Evolutionary conservation across 2,888 invertebrate genomes (phyloP), one percentile per base, ranked within the genome.

Genomic region (Oxytorus armatus): DNA sequence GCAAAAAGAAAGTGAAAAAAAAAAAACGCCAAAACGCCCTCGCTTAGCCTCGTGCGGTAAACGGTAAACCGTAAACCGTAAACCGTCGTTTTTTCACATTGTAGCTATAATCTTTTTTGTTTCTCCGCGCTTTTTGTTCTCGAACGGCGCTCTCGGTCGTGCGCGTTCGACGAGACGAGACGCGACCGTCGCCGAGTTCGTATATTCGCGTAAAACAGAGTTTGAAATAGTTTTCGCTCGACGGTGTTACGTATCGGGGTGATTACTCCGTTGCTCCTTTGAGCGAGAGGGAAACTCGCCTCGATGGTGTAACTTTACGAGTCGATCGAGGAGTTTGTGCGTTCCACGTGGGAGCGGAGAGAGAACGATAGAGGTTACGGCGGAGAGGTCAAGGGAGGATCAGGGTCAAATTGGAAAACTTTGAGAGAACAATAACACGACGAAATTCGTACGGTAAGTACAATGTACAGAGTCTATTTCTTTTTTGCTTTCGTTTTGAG

Each of bases 291-390:
- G n/a, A 51, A 66, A 66, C 66, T 66, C 51, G 10, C 8, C 47
- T 10, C 21, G 49, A 57, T 57, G 16, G 47, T 76, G 16, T 59
- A 44, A 53, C 55, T 65, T 57, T 18, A 39, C 25, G 23, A 23
- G 42, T 49, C 66, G 66, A 72, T 72, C 59, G 65, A 29, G 57
- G 49, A 51, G 1, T n/a, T n/a, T n/a, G n/a, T 16, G 47, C 44
- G 47, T 16, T 25, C 18, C 23, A 25, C 25, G 51, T 25, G 51
- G 51, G 51, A 51, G 51, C 8, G 29, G 18, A 44, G 33, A 10
- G 8, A 18, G 33, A 29, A 25, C 33, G 21, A 16, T 11, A 18
- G 33, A 10, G 1, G 18, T 10, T 11, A 49, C 29, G 59, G 36
- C 39, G 21, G 36, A 36, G 29, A 36, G 21, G 29, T 33, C 47